Base-by-base conservation (phyloP, 2,113 vertebrate species). In the Hippocampus barbouri region DNA sequence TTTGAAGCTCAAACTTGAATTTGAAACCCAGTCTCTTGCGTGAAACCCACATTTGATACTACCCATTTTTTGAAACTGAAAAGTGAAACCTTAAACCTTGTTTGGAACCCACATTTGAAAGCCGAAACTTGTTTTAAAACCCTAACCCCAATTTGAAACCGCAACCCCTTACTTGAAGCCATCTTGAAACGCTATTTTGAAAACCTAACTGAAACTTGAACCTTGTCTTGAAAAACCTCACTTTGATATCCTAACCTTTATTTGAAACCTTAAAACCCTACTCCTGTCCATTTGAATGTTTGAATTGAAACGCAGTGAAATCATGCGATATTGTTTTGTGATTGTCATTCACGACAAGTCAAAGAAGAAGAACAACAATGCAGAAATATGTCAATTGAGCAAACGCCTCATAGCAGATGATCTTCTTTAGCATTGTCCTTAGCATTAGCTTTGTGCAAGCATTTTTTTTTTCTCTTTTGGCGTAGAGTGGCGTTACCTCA, bases 401-500 rank as follows among this genome's bases (percentile, higher is more conserved):
- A 5, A 43, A 43, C 11, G 41, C 2, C 41, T 10, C 10, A 7
- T 8, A 16, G 23, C 23, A 16, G 11, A 6, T 30, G 8, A n/a
- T 25, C 0, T 57, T 23, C 12, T 59, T 59, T 27, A 10, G 11
- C 10, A 57, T 57, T 30, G 15, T 34, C 7, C 2, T 61, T 34
- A 61, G 14, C 59, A 20, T 34, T 61, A 9, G 59, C 59, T 30
- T 8, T 51, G n/a, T 0, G 20, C 2, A 27, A 14, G 30, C 38
- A 59, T 0, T 10, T n/a, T 56, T 3, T 4, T 23, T 45, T 14
- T 10, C 34, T 38, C 6, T 38, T 38, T 38, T 38, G 34, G 34
- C 34, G 34, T 38, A 5, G 34, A 38, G 34, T 38, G 5, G 23
- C 69, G 1, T 59, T 66, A 98, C 97, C 97, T 98, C 96, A 75